phyloP scores from a whole-genome alignment of 2,888 invertebrate species.

The Tetragnatha montana region DNA sequence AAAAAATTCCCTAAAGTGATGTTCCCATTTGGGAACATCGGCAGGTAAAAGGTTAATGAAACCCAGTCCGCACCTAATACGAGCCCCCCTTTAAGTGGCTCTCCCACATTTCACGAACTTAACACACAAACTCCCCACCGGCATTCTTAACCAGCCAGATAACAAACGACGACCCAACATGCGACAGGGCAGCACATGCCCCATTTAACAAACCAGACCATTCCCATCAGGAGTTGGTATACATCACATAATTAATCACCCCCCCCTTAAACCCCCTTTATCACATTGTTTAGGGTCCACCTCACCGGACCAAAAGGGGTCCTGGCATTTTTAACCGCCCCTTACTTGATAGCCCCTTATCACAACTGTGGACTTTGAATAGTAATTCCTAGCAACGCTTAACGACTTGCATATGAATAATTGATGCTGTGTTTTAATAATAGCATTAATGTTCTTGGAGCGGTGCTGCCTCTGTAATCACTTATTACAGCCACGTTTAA shows the following conservation, averaged over 20 bases:
- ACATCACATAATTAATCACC: slow-evolving; percentile 43
- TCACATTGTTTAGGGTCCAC: slow-evolving; percentile 37
- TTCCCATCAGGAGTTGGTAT: slow-evolving; percentile 18
- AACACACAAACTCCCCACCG: too few relatives aligned
- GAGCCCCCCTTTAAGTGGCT: too few relatives aligned
- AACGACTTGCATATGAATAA: slow-evolving; percentile 65
- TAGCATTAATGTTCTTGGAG: slow-evolving; percentile 49
- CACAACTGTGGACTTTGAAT: slow-evolving; percentile 60
- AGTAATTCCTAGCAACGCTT: slow-evolving; percentile 58
- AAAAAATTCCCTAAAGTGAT: too few relatives aligned
- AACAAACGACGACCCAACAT: not conserved
- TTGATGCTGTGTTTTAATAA: slow-evolving; percentile 53
- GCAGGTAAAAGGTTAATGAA: too few relatives aligned
- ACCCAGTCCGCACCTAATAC: too few relatives aligned
- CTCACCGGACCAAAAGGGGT: slow-evolving; percentile 22
- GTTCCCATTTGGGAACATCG: too few relatives aligned
- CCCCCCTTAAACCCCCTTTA: slow-evolving; percentile 42
- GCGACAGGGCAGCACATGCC: not conserved
- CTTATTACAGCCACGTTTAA: slow-evolving; percentile 17
- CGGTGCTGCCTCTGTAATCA: slow-evolving; percentile 5
- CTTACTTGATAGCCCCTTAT: slow-evolving; percentile 61
- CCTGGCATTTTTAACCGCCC: slow-evolving; percentile 50
- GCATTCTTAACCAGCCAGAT: not conserved
- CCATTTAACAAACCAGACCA: not conserved
- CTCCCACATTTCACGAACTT: too few relatives aligned